Percentiles rank a stretch among this genome's conserved stretches.
phyloP scores from a whole-genome alignment of 2,797 vertebrate genomes.

The Hydrocynus forskahlii region DNA sequence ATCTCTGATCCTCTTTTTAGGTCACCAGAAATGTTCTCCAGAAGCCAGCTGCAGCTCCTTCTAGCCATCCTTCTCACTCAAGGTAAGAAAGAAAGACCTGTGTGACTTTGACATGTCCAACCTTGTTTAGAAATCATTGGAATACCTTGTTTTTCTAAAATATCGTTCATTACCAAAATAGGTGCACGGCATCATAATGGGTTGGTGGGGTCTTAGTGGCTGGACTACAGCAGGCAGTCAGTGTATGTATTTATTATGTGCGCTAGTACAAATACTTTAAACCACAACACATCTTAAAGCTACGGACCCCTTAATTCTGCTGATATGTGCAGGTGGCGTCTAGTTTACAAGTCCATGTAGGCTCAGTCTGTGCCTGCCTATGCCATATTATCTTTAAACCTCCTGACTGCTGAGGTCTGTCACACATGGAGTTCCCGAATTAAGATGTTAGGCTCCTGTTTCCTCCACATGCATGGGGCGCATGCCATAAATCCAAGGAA shows the following conservation, averaged over 20 bases:
- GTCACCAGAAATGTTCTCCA: conserved; percentile 67
- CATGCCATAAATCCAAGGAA: conserved; percentile 28
- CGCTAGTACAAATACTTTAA: neutral
- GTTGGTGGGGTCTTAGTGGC: neutral
- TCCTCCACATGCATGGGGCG: conserved; percentile 8
- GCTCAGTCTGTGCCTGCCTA: neutral
- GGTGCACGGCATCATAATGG: neutral
- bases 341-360: neutral
- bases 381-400: too few relatives aligned
- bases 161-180: neutral
- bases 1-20: conserved; percentile 63
- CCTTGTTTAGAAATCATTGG: neutral
- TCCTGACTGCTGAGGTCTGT: neutral
- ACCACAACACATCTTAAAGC: neutral
- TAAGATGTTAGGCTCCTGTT: conserved; percentile 25
- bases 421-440: conserved; percentile 6
- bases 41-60: conserved; percentile 56
- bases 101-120: neutral
- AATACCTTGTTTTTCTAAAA: neutral
- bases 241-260: neutral
- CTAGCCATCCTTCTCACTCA: conserved; percentile 64
- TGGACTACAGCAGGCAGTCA: conserved; percentile 1
- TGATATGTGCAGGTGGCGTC: neutral
- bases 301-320: too few relatives aligned
- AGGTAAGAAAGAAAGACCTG: conserved; percentile 57